Conservation (phyloP, 92 coral and sea anemone genomes). For the Pocillopora meandrina region DNA sequence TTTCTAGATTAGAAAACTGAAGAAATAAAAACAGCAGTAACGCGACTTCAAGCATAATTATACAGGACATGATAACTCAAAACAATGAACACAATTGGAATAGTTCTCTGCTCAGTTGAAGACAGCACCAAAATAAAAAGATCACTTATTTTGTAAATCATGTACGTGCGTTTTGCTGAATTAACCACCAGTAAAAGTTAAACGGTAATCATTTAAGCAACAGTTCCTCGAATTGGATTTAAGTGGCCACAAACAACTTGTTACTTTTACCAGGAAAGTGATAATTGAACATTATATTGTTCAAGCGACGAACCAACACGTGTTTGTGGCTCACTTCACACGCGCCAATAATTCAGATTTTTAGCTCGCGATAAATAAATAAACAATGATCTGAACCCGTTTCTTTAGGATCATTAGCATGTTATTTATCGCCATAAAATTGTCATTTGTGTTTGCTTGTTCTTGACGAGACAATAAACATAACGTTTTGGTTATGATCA, state of each 20-base stretch:
- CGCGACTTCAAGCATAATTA: background rate
- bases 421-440: background rate
- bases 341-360: conserved; percentile 12
- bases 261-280: conserved; percentile 5
- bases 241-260: conserved; percentile 4
- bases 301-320: conserved; percentile 33
- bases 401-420: conserved; percentile 4
- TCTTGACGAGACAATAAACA: conserved; percentile 11
- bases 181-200: background rate
- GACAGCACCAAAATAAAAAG: background rate
- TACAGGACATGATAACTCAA: conserved; percentile 4
- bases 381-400: conserved; percentile 9
- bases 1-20: conserved; percentile 9
- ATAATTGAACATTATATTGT: conserved; percentile 7
- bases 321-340: background rate
- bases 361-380: conserved; percentile 16
- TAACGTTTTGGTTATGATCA: background rate
- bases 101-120: background rate
- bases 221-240: background rate
- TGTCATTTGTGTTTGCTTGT: conserved; percentile 16
- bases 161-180: background rate
- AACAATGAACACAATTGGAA: background rate
- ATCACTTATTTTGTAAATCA: background rate
- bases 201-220: background rate
- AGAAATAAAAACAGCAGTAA: background rate